Conservation (phyloP, 2,888 invertebrate genomes). For the Melieria omissa region DNA sequence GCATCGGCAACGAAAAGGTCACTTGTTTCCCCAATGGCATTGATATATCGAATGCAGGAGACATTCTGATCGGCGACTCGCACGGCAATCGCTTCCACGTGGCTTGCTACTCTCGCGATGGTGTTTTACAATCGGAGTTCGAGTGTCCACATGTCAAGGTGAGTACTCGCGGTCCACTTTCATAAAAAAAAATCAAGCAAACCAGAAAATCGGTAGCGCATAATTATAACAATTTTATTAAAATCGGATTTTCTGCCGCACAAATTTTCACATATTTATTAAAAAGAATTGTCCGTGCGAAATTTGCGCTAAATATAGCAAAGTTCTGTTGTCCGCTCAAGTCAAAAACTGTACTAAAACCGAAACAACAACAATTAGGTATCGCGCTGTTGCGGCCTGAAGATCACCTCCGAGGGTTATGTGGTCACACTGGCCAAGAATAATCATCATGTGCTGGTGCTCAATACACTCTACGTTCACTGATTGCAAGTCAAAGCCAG, state of each 20-base stretch:
- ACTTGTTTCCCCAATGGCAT: conserved; percentile 98
- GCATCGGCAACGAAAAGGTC: conserved; percentile 94
- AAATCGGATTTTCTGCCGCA: too few species aligned
- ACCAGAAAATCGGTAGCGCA: background rate
- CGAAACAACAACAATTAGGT: conserved; percentile 73
- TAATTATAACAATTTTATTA: too few species aligned
- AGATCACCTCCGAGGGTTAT: conserved; percentile 96
- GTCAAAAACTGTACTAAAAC: too few species aligned
- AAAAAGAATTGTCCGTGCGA: too few species aligned
- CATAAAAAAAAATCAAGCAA: background rate
- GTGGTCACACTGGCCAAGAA: conserved; percentile 97
- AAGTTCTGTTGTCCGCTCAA: too few species aligned
- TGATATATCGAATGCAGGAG: conserved; percentile 96
- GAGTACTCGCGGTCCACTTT: conserved; percentile 49
- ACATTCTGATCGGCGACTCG: conserved; percentile 95
- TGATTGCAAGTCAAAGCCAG: conserved; percentile 72
- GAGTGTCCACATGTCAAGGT: conserved; percentile 98
- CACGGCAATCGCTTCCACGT: conserved; percentile 98
- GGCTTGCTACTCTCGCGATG: conserved; percentile 92
- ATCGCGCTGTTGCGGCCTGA: conserved; percentile 96
- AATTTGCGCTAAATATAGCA: too few species aligned
- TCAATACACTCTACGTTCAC: conserved; percentile 93
- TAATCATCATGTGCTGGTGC: conserved; percentile 97
- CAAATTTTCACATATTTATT: too few species aligned
- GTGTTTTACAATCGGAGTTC: conserved; percentile 88